Percentiles rank a stretch among this genome's conserved stretches.
Evolutionary conservation across 2,113 vertebrate species (phyloP).

Genomic region (Paralichthys olivaceus): DNA sequence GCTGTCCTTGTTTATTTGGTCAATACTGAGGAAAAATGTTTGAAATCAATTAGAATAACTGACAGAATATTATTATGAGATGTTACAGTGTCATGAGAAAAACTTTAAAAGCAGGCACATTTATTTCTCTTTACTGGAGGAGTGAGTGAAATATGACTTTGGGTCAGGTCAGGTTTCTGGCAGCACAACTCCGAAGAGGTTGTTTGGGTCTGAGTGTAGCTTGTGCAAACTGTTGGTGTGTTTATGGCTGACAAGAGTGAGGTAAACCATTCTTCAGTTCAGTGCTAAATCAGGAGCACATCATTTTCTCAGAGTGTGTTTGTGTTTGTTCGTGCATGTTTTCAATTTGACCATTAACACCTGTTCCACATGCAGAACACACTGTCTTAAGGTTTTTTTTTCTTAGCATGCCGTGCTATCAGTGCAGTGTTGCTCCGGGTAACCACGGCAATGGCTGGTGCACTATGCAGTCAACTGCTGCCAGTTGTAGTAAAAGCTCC

Average conservation of each 20-base stretch:
- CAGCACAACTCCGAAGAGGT: background rate
- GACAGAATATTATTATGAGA: too few relatives aligned
- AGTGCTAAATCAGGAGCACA: background rate
- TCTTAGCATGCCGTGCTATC: slow-evolving; percentile 40
- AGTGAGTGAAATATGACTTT: background rate
- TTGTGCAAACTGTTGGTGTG: too few relatives aligned
- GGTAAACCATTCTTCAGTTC: slow-evolving; percentile 3
- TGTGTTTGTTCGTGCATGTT: slow-evolving; percentile 10
- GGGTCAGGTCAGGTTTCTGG: slow-evolving; percentile 1
- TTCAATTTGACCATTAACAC: slow-evolving; percentile 46
- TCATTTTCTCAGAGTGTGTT: background rate
- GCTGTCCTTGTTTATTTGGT: background rate
- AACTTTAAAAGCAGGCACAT: background rate
- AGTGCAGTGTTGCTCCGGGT: slow-evolving; percentile 67
- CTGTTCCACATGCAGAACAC: slow-evolving; percentile 50
- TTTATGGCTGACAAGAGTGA: background rate
- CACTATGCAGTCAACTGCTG: slow-evolving; percentile 67
- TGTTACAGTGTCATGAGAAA: too few relatives aligned
- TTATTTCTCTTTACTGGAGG: background rate
- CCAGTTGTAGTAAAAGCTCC: slow-evolving; percentile 75
- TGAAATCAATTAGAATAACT: too few relatives aligned
- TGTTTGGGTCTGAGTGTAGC: background rate
- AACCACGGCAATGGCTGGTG: slow-evolving; percentile 61
- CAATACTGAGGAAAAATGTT: too few relatives aligned
- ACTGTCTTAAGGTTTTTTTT: slow-evolving; percentile 2